These are phyloP conservation scores for Papilio demoleus DNA, from an alignment of 2,888 invertebrate species.

Conservation along the genomic window DNA sequence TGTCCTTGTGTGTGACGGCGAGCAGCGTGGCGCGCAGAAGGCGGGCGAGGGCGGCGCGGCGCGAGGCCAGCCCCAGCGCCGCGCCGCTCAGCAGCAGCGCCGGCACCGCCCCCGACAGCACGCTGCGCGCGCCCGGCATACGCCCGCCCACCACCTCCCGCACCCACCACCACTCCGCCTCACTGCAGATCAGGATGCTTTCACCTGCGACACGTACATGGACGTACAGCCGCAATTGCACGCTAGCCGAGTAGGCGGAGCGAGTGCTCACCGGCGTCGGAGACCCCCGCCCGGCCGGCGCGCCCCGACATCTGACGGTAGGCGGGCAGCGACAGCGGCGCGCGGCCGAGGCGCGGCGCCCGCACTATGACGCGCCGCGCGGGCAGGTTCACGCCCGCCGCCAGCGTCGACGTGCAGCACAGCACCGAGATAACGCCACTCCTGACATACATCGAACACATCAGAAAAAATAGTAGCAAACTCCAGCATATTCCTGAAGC, in stretches of 20 bases:
- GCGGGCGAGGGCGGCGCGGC: slow-evolving; percentile 75
- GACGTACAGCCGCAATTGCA: no score
- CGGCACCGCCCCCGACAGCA: slow-evolving; percentile 70
- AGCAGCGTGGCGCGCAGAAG: slow-evolving; percentile 65
- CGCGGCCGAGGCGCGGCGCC: slow-evolving; percentile 91
- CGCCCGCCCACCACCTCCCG: slow-evolving; percentile 71
- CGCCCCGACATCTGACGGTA: slow-evolving; percentile 99
- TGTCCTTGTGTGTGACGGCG: slow-evolving; percentile 83
- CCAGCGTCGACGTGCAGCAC: slow-evolving; percentile 97
- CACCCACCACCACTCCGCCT: slow-evolving; percentile 61
- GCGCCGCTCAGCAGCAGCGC: slow-evolving; percentile 88
- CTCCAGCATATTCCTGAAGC: no score
- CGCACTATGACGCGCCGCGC: slow-evolving; percentile 94
- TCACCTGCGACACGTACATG: slow-evolving; percentile 80
- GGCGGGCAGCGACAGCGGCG: slow-evolving; percentile 88
- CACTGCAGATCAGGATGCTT: slow-evolving; percentile 91
- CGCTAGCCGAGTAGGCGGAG: no score
- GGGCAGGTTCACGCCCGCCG: slow-evolving; percentile 99
- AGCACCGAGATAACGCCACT: slow-evolving; percentile 93
- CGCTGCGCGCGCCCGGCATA: slow-evolving; percentile 77
- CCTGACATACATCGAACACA: slow-evolving; percentile 56
- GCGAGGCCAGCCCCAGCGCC: slow-evolving; percentile 85
- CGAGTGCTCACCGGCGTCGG: slow-evolving; percentile 89
- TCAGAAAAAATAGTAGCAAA: no score
- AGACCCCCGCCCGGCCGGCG: slow-evolving; percentile 95